A percentile compares a stretch with the other conserved stretches of the same genome.
phyloP scores from a whole-genome alignment of 2,797 vertebrate species.

The Ctenosaura bakeri region DNA sequence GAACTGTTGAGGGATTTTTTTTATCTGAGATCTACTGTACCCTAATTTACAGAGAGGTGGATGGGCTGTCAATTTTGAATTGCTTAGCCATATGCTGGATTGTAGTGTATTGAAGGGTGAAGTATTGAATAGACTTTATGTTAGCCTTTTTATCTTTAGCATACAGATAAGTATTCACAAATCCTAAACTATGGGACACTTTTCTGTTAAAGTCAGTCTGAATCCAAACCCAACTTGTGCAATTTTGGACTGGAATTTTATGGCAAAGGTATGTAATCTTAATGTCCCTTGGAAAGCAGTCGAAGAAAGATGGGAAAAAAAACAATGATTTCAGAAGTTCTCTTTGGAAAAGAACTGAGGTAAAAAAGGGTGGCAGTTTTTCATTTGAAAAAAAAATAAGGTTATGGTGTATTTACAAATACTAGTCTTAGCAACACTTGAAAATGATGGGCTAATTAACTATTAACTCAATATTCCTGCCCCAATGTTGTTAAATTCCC shows the following conservation, averaged over 20 bases:
- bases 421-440: too few species aligned
- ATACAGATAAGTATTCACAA: not conserved
- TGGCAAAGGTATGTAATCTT: not conserved
- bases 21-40: not conserved
- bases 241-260: not conserved
- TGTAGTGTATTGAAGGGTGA: not conserved
- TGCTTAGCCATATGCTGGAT: not conserved
- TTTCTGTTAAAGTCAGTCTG: not conserved
- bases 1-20: not conserved
- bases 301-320: not conserved
- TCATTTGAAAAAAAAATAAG: not conserved
- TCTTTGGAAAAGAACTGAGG: too few species aligned
- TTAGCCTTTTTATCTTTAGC: not conserved
- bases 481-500: too few species aligned
- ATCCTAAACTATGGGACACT: not conserved
- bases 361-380: not conserved
- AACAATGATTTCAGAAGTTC: not conserved
- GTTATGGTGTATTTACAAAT: not conserved
- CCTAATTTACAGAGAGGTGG: not conserved
- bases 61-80: slow-evolving; percentile 8
- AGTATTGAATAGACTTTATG: not conserved
- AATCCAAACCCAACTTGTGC: not conserved
- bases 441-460: too few species aligned
- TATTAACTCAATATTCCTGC: too few species aligned
- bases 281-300: not conserved